Evolutionary conservation across 1,140 invertebrate species (phyloP), one percentile per base, ranked within the genome.

Genomic region (Coboldia fuscipes): DNA sequence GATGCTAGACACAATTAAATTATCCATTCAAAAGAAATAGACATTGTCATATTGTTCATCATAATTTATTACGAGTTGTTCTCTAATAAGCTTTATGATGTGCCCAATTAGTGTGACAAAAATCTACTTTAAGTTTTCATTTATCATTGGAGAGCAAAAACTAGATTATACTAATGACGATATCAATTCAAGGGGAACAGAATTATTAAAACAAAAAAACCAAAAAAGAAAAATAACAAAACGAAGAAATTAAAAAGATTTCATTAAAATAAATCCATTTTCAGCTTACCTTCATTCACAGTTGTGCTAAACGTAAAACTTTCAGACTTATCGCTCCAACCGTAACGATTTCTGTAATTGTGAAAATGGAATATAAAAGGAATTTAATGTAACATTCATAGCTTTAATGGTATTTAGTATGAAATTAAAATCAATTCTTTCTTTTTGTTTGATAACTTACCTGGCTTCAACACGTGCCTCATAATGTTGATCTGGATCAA

Each of bases 381-480:
- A 16, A 19, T n/a, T 30, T 30, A 30, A n/a, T 15, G 15, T 7
- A 30, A 30, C 6, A 6, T 30, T 7, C 15, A 30, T 30, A n/a
- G 28, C 6, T 12, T 12, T 24, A 7, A 24, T 24, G 12, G 7
- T 24, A 24, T 24, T 7, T 24, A 24, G 22, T 24, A 7, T 24
- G 12, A 6, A 24, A 7, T 24, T n/a, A n/a, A n/a, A n/a, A n/a
- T n/a, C n/a, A n/a, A n/a, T n/a, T n/a, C n/a, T n/a, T n/a, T n/a
- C n/a, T n/a, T n/a, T n/a, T n/a, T n/a, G n/a, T n/a, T 12, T 18
- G 4, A 13, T 32, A 19, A 42, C 44, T 46, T 40, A 55, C 52
- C 65, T 60, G 20, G 68, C 66, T 45, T 66, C 63, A 21, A 72
- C 65, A 42, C 58, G 65, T 14, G 65, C 68, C 43, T 72, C 68